Conservation (phyloP, 1,140 invertebrate species). For the Oreohelix idahoensis region DNA sequence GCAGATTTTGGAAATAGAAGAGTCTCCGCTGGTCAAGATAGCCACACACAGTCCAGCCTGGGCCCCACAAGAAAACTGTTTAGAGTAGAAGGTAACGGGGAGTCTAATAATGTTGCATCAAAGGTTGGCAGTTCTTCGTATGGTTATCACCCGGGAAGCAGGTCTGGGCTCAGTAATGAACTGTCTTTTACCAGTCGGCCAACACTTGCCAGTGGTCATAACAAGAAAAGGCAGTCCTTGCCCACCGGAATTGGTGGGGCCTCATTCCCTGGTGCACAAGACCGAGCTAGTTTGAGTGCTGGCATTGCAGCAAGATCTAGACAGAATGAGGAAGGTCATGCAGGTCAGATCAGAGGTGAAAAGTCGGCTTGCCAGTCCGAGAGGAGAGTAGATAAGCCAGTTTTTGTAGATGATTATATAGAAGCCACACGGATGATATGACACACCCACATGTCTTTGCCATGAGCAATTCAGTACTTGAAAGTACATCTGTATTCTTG, state of each 20-base stretch:
- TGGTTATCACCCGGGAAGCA: conserved; percentile 8
- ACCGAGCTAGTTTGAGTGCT: not conserved
- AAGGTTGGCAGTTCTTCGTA: not conserved
- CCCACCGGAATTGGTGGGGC: not conserved
- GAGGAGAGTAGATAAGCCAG: not conserved
- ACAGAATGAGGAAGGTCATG: not conserved
- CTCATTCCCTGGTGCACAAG: not conserved
- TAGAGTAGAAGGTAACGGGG: not conserved
- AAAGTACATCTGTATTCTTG: too few relatives aligned
- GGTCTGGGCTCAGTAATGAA: conserved; percentile 26
- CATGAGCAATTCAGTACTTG: not conserved
- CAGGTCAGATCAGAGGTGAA: not conserved
- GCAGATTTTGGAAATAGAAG: not conserved
- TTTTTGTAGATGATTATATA: conserved; percentile 4
- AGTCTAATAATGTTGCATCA: not conserved
- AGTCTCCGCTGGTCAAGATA: not conserved
- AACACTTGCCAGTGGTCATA: not conserved
- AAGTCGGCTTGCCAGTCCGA: too few relatives aligned
- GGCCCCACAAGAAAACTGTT: not conserved
- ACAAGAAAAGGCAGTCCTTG: conserved; percentile 28
- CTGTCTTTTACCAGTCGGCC: conserved; percentile 21
- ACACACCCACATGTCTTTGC: not conserved
- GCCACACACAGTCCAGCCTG: not conserved
- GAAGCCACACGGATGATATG: conserved; percentile 32
- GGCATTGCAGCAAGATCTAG: not conserved